Evolutionary conservation across 1,140 invertebrate species (phyloP), one percentile per base, ranked within the genome.

Genomic region (Trachelipus rathkii): DNA sequence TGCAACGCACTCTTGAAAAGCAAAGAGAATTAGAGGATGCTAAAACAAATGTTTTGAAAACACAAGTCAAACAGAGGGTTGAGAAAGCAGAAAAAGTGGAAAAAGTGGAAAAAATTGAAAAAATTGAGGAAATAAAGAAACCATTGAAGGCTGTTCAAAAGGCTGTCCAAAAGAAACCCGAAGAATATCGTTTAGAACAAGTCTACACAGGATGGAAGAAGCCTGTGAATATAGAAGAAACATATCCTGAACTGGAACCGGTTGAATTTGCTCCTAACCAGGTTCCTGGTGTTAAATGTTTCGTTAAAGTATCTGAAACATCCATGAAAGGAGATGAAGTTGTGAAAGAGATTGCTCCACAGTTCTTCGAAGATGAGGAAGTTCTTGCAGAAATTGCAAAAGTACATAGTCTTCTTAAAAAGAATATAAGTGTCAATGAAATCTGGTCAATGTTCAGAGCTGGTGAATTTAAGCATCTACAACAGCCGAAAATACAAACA

Each of bases 71-170:
- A 60, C 50, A 60, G 8, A 13, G 50, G 19, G 50, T 60, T 60
- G 50, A 60, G 8, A 60, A 60, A 8, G 50, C 8, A 60, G 50
- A 60, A 19, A 60, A 60, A 60, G 11, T 19, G 11, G 50, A 60
- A 79, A 0, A 82, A 84, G 8, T 85, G 84, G 72, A 87, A 85
- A 74, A 85, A 86, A n/a, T n/a, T n/a, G 50, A 60, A 79, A 0
- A 82, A 84, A 7, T 85, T 84, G 72, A 87, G 85, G 75, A 85
- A 86, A n/a, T n/a, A n/a, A n/a, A n/a, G n/a, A n/a, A n/a, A n/a
- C n/a, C n/a, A n/a, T n/a, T n/a, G 79, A 85, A 85, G 74, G 72
- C 83, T 9, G 85, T 86, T 21, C 46, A n/a, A n/a, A n/a, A n/a
- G n/a, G n/a, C n/a, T n/a, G n/a, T n/a, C n/a, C n/a, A 87, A 7